Base-by-base conservation (phyloP, 2,797 vertebrate genomes). In the Glossophaga mutica region DNA sequence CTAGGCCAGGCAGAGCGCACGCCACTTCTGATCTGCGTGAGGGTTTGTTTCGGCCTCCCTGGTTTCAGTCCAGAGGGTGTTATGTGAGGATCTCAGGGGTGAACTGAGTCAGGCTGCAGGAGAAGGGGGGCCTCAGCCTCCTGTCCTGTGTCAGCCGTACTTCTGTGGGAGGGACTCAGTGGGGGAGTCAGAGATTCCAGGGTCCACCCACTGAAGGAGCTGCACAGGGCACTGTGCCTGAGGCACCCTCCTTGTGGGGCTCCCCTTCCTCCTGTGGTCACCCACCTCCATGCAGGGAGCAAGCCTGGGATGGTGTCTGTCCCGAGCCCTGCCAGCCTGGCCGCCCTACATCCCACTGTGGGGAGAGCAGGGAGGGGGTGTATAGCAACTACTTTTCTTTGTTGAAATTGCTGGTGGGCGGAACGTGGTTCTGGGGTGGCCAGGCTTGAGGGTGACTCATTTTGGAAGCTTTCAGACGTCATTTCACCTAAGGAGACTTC, bases 391-490 rank as follows among this genome's bases (percentile, higher is more conserved):
- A 32, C 50, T 68, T 74, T 50, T 81, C 62, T 90, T 74, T 55
- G 85, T 74, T 15, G 42, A n/a, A 76, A 37, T 22, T 57, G 74
- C 90, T 39, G 29, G 95, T 91, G 91, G 93, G 94, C 1, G 48
- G 91, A 46, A 44, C 0, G 0, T 76, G 91, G 93, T 74, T 93
- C 95, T 86, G 55, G 70, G 91, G 92, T 96, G 91, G 78, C 76
- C 96, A 62, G 79, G 83, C 94, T 94, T 26, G 55, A 24, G 57
- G 5, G 62, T 96, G 93, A 96, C 91, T 97, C 96, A 96, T 91
- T 70, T 70, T 71, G 90, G 88, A 79, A 85, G 81, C 59, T 73
- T 42, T 78, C 87, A 94, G 81, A 82, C 11, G 48, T 93, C 94
- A 91, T 76, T 95, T 59, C 48, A 74, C 91, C 77, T 90, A 50